Evolutionary conservation across 2,888 invertebrate species (phyloP).

Genomic region (Micropterix aruncella): DNA sequence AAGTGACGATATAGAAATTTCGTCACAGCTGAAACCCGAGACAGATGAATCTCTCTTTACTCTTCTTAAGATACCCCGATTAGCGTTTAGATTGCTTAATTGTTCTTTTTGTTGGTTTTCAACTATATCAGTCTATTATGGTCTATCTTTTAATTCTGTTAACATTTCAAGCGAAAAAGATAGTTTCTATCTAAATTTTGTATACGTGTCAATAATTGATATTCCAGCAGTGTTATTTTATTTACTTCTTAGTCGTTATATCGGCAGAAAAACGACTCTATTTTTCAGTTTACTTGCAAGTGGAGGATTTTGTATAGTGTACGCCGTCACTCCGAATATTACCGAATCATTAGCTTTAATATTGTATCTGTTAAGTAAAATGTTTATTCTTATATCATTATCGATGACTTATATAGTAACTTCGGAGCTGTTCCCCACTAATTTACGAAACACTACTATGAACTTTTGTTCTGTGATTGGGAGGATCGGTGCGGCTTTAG

Average conservation of each 20-base stretch:
- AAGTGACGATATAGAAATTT: not conserved
- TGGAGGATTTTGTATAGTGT: slow-evolving; percentile 25
- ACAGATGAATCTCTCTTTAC: not conserved
- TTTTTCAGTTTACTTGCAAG: slow-evolving; percentile 26
- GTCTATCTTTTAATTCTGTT: slow-evolving; percentile 49
- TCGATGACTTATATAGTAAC: slow-evolving; percentile 38
- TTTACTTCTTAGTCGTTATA: slow-evolving; percentile 32
- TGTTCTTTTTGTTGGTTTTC: slow-evolving; percentile 52
- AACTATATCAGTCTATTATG: slow-evolving; percentile 52
- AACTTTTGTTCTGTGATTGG: slow-evolving; percentile 44
- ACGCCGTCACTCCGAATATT: not conserved
- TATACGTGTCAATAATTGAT: slow-evolving; percentile 35
- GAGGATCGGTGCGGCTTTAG: slow-evolving; percentile 41
- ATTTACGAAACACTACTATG: slow-evolving; percentile 37
- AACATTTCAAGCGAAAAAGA: slow-evolving; percentile 43
- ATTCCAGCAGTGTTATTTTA: too few relatives aligned
- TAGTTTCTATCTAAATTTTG: slow-evolving; percentile 42
- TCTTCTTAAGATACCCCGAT: not conserved
- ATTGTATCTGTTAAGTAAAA: slow-evolving; percentile 34
- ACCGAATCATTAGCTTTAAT: slow-evolving; percentile 11
- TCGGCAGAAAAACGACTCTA: slow-evolving; percentile 25
- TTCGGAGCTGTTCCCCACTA: slow-evolving; percentile 44
- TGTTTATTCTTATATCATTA: slow-evolving; percentile 37
- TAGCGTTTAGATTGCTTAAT: not conserved
- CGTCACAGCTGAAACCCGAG: not conserved